Evolutionary conservation across 2,888 invertebrate species (phyloP).

Genomic region (Diogma glabrata): DNA sequence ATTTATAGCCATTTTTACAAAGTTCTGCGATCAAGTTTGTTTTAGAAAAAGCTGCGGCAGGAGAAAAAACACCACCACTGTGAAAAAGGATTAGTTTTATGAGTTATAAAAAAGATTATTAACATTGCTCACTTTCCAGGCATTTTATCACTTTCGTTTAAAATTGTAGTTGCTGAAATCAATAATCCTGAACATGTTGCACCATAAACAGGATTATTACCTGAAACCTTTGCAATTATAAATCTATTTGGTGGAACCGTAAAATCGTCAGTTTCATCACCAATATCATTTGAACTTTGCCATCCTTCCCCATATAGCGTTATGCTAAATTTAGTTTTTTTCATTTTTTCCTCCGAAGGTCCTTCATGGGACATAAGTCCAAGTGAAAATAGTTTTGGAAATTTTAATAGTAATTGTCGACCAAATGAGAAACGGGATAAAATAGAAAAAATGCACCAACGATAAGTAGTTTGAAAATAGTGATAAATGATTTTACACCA

Average conservation of each 20-base stretch:
- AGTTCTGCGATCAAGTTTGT: slow-evolving; percentile 62
- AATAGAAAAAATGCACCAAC: slow-evolving; percentile 40
- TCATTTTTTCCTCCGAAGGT: slow-evolving; percentile 43
- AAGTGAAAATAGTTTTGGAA: slow-evolving; percentile 17
- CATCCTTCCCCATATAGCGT: slow-evolving; percentile 63
- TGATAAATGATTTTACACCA: slow-evolving; percentile 32
- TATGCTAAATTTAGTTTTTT: slow-evolving; percentile 46
- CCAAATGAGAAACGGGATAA: slow-evolving; percentile 46
- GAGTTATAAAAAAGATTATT: slow-evolving; percentile 17
- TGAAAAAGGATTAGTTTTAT: slow-evolving; percentile 23
- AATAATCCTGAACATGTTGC: slow-evolving; percentile 57
- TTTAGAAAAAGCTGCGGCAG: slow-evolving; percentile 68
- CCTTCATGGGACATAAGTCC: slow-evolving; percentile 43
- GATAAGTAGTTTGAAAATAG: slow-evolving; percentile 18
- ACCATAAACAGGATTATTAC: slow-evolving; percentile 65
- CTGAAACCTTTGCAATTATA: slow-evolving; percentile 48
- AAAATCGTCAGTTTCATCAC: slow-evolving; percentile 37
- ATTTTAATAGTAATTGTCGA: slow-evolving; percentile 44
- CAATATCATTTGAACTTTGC: slow-evolving; percentile 37
- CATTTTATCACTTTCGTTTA: slow-evolving; percentile 56
- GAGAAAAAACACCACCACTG: slow-evolving; percentile 71
- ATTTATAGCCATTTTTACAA: slow-evolving; percentile 48
- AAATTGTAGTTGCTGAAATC: slow-evolving; percentile 53
- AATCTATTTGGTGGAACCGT: slow-evolving; percentile 41
- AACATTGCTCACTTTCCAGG: slow-evolving; percentile 46